Base-by-base conservation (phyloP, 2,797 vertebrate species). In the Gymnothorax reevesii region DNA sequence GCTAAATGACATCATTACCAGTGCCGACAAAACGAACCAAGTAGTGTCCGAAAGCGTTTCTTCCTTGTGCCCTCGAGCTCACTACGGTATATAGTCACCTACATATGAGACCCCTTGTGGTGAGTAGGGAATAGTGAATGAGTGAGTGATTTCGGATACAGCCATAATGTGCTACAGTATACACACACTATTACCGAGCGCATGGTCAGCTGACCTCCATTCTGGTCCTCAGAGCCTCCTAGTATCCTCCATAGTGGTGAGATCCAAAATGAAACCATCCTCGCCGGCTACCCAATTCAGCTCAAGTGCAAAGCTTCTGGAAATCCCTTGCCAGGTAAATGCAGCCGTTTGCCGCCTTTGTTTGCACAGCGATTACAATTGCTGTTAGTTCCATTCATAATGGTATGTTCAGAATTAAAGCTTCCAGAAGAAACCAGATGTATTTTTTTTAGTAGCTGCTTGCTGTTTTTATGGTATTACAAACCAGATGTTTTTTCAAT, bases 271-370 rank as follows among this genome's bases (percentile, higher is more conserved):
- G 97, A 98, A 93, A 99, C 97, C 0, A 95, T 99, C 87, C 92
- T 99, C 86, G 92, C 97, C 73, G 96, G 96, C 88, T 98, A 95
- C 92, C 95, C 97, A 25, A 92, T 97, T 33, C 97, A 96, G 88
- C 94, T 99, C 17, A 95, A 97, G 89, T 99, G 99, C 91, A 97
- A 95, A 91, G 96, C 95, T 1, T 92, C 95, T 84, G 99, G 99
- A 87, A 97, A 93, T 88, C 99, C 99, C 86, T 75, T 94, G 8
- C 99, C 99, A 88, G 97, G 99, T 99, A 92, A 92, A 83, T 86
- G 42, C 87, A 88, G 87, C 54, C 52, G 15, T 73, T 57, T 22
- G 10, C 20, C 42, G 49, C 57, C 27, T 20, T 3, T 25, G n/a
- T 85, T 59, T 77, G 69, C 13, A 7, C n/a, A 57, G 60, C 57